Percentiles rank a stretch among this genome's conserved stretches.
Evolutionary conservation across 2,113 vertebrate species (phyloP).

Genomic region (Oncorhynchus kisutch): DNA sequence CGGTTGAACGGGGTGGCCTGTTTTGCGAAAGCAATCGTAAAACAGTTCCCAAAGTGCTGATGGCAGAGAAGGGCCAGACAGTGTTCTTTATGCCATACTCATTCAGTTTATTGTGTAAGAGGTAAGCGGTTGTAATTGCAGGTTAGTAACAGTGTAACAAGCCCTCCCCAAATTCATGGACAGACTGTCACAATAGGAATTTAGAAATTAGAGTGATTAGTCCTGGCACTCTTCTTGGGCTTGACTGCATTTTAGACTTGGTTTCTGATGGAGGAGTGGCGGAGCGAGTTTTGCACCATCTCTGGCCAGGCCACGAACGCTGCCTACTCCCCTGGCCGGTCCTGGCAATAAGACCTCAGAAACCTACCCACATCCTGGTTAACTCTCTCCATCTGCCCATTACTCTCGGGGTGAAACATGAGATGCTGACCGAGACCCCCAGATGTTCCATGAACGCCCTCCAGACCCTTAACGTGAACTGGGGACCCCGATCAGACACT

Average conservation of each 20-base stretch:
- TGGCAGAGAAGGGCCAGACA: constrained; percentile 53
- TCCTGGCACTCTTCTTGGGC: constrained; percentile 15
- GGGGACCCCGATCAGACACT: too few species aligned
- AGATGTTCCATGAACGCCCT: too few species aligned
- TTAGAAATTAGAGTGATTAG: not conserved
- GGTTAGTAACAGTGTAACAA: constrained; percentile 30
- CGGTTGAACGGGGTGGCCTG: constrained; percentile 54
- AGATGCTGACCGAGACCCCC: too few species aligned
- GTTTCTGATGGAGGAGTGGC: not conserved
- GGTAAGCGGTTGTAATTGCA: constrained; percentile 48
- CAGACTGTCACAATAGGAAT: not conserved
- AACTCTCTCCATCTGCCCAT: too few species aligned
- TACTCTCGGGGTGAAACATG: too few species aligned
- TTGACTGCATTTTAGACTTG: constrained; percentile 4
- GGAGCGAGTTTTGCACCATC: too few species aligned
- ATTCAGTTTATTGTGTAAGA: constrained; percentile 57
- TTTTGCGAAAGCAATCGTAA: constrained; percentile 64
- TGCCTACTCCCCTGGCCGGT: too few species aligned
- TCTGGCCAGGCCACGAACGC: too few species aligned
- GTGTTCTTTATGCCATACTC: constrained; percentile 60
- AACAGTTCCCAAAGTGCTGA: constrained; percentile 56
- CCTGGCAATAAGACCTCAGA: too few species aligned
- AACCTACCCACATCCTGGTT: too few species aligned
- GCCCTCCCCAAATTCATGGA: not conserved
- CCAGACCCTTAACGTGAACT: too few species aligned